A percentile compares a stretch with the other conserved stretches of the same genome.
Conservation (phyloP, 2,113 vertebrate genomes). For the Origma solitaria region DNA sequence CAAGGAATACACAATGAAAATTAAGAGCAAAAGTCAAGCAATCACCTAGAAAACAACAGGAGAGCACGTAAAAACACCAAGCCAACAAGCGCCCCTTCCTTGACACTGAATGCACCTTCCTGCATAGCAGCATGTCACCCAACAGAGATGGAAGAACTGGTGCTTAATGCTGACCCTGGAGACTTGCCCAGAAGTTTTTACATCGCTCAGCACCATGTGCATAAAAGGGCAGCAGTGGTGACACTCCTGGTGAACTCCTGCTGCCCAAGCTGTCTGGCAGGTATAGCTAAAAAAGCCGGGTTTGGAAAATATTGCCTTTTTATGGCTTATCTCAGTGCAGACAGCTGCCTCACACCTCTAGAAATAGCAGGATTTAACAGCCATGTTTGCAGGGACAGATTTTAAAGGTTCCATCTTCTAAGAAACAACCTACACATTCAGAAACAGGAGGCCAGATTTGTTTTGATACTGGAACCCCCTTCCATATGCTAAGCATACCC, state of each 20-base stretch:
- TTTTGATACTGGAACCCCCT: slow-evolving; percentile 56
- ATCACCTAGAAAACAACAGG: neutral
- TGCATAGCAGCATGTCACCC: neutral
- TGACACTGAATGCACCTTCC: neutral
- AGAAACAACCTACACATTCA: slow-evolving; percentile 62
- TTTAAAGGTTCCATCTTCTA: slow-evolving; percentile 59
- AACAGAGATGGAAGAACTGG: neutral
- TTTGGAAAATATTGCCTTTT: slow-evolving; percentile 36
- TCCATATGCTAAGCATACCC: slow-evolving; percentile 50
- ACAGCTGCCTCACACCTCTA: slow-evolving; percentile 14
- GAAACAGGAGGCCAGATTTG: slow-evolving; percentile 63
- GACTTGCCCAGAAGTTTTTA: neutral
- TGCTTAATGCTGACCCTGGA: neutral
- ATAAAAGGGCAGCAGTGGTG: neutral
- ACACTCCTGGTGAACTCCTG: neutral
- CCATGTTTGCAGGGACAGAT: slow-evolving; percentile 52
- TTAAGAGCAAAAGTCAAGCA: neutral
- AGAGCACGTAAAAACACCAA: neutral
- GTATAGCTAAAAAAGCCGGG: neutral
- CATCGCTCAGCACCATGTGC: neutral
- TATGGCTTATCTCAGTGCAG: slow-evolving; percentile 34
- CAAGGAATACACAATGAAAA: neutral
- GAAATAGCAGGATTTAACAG: slow-evolving; percentile 51
- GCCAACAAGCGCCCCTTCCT: neutral
- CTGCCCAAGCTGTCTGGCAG: slow-evolving; percentile 8